Base-by-base conservation (phyloP, 2,888 invertebrate species). In the Phyto melanocephala region DNA sequence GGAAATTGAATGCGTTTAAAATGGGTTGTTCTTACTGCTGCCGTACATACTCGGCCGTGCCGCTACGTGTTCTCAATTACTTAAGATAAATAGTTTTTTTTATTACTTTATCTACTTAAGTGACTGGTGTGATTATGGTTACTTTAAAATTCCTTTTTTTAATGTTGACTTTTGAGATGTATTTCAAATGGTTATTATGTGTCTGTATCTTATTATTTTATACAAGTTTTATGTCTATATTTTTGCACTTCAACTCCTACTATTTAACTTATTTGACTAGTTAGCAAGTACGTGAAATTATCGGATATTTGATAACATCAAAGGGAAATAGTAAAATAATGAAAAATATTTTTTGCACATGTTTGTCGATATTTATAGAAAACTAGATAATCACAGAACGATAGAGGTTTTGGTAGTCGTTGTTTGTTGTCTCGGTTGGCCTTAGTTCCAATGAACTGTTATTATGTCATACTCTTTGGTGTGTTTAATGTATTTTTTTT, bases 41-140 rank as follows among this genome's bases (percentile, higher is more conserved):
- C 40, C 40, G 68, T 68, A 8, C 15, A 28, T 40, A 40, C 50
- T 28, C 15, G 75, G 63, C 56, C n/a, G n/a, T n/a, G n/a, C n/a
- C 75, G 45, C 56, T 65, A 67, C 56, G 47, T 75, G 65, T 58
- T 13, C 47, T 75, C 56, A 47, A 75, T 67, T 75, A 67, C 24
- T 65, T 75, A 67, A 76, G 58, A 24, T 47, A 67, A 76, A 76
- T 67, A 28, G 24, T 60, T 71, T 22, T 13, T 28, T 15, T 17
- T n/a, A n/a, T n/a, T 60, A 33, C 15, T 22, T 22, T 5, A 17
- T 65, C 65, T 35, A 22, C 37, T n/a, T 22, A 33, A 11, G n/a
- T 13, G 15, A 8, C 17, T 65, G n/a, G 13, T 22, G 20, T 7
- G 10, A 42, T 62, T 42, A 42, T 47, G 28, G 28, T 11, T 15